Evolutionary conservation across 2,888 invertebrate species (phyloP), one percentile per base, ranked within the genome.

Genomic region (Pristionchus fissidentatus): DNA sequence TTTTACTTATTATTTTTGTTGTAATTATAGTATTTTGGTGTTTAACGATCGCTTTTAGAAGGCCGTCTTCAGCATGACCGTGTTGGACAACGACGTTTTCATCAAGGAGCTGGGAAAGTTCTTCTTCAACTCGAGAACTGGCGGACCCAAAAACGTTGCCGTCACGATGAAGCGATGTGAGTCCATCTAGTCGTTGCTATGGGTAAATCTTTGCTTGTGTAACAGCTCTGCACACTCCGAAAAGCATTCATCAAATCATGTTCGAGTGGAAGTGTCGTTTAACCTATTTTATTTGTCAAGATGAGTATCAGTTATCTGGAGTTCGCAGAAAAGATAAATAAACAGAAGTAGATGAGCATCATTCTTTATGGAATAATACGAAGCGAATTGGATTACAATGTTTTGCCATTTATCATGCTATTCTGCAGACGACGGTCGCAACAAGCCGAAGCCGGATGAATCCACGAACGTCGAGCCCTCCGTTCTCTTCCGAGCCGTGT

Each of bases 161-260:
- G 95, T 97, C 93, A 96, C 96, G 62, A 96, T 97, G 95, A 98
- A 97, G 94, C 95, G 96, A 94, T 97, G 97, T 96, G 95, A 95
- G 96, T 84, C 80, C 49, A 49, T 49, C 19, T 49, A 19, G 10
- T 49, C 19, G 13, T 15, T 49, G 10, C 19, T 10, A 49, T 49
- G 10, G 49, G 10, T 49, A 49, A 49, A 49, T 19, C 10, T 49
- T 15, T 10, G 10, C 19, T 19, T 10, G 19, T 49, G 19, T 15
- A 10, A 49, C 10, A 15, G 49, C 49, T 49, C 10, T 49, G 49
- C 13, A 10, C 19, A n/a, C n/a, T n/a, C n/a, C n/a, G n/a, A n/a
- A n/a, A n/a, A n/a, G n/a, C n/a, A n/a, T n/a, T n/a, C n/a, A n/a
- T n/a, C n/a, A n/a, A n/a, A n/a, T n/a, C n/a, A n/a, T n/a, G n/a